Conservation (phyloP, 2,888 invertebrate genomes). For the Ceramica pisi region DNA sequence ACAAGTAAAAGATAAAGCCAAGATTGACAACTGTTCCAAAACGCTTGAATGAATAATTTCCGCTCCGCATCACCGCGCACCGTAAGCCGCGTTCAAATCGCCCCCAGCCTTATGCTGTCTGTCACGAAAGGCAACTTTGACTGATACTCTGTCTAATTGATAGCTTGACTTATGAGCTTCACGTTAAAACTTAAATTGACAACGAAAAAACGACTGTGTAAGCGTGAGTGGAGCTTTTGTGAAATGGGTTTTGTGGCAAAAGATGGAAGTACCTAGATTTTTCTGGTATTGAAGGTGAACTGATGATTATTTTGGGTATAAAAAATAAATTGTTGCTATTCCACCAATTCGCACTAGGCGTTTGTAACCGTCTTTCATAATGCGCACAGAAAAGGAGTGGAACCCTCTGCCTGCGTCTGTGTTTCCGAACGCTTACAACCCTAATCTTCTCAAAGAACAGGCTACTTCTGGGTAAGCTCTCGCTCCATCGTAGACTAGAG, state of each 20-base stretch:
- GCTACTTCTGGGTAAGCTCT: too few relatives aligned
- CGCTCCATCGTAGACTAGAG: too few relatives aligned
- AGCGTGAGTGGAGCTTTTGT: conserved; percentile 50
- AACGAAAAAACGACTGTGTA: conserved; percentile 60
- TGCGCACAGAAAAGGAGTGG: too few relatives aligned
- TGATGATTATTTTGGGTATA: not conserved
- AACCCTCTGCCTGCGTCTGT: too few relatives aligned
- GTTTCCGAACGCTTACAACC: too few relatives aligned
- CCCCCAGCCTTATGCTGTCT: conserved; percentile 62
- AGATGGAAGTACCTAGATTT: not conserved
- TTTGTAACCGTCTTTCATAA: too few relatives aligned
- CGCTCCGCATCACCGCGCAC: conserved; percentile 9
- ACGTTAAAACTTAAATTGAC: conserved; percentile 74
- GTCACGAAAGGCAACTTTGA: conserved; percentile 76
- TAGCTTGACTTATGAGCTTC: conserved; percentile 85
- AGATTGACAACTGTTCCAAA: not conserved
- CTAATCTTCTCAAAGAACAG: too few relatives aligned
- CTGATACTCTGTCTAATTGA: conserved; percentile 84
- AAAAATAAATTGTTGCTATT: too few relatives aligned
- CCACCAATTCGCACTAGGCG: too few relatives aligned
- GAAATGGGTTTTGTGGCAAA: conserved; percentile 24
- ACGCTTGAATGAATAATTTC: not conserved
- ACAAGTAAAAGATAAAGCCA: too few relatives aligned
- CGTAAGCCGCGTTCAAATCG: conserved; percentile 44
- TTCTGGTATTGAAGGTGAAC: not conserved